A percentile compares a stretch with the other conserved stretches of the same genome.
Conservation (phyloP, 2,888 invertebrate genomes). For the Oscheius sp. region DNA sequence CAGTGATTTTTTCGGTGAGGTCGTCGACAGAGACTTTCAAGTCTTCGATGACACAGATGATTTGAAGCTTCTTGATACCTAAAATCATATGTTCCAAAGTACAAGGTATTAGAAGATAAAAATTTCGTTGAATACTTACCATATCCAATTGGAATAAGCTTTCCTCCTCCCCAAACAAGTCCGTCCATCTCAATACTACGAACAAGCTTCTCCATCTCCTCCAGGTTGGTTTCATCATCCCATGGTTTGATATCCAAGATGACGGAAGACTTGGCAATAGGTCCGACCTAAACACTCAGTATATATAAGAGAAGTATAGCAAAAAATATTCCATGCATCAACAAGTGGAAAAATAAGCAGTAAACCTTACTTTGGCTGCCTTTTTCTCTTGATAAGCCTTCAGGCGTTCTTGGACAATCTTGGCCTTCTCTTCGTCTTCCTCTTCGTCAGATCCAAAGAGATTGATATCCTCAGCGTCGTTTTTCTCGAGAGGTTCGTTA, state of each 20-base stretch:
- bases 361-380: constrained; percentile 80
- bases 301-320: no score
- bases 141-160: constrained; percentile 54
- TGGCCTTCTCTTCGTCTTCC: constrained; percentile 71
- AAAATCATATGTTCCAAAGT: no score
- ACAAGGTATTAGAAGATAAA: no score
- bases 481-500: constrained; percentile 49
- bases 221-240: constrained; percentile 95
- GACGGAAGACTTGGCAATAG: constrained; percentile 94
- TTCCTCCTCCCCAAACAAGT: constrained; percentile 89
- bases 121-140: constrained; percentile 26
- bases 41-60: constrained; percentile 67
- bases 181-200: constrained; percentile 87
- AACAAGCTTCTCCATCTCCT: constrained; percentile 83
- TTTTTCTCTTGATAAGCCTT: constrained; percentile 93
- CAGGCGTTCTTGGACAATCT: constrained; percentile 85
- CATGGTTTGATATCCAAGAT: constrained; percentile 95
- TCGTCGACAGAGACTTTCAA: constrained; percentile 67
- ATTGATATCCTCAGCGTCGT: constrained; percentile 62
- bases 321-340: no score
- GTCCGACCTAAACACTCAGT: no score
- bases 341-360: no score
- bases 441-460: constrained; percentile 68
- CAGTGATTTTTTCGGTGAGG: constrained; percentile 60
- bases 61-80: constrained; percentile 68